phyloP scores from a whole-genome alignment of 2,797 vertebrate species.

The Aphelocoma californica region DNA sequence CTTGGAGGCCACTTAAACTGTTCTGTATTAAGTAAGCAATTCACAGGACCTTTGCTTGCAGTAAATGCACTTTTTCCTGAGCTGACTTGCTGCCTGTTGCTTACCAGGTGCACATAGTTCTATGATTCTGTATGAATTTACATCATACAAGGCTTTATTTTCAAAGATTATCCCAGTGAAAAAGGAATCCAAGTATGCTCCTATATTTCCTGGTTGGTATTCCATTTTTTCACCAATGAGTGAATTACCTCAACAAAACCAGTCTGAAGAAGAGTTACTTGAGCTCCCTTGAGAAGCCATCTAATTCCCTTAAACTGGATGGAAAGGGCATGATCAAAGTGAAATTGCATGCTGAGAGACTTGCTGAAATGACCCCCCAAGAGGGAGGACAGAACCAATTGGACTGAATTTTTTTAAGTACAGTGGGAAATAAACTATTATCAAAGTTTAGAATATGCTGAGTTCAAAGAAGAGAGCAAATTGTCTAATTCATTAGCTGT shows the following conservation, averaged over 20 bases:
- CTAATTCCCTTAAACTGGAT: constrained; percentile 13
- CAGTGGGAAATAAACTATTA: background rate
- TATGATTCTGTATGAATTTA: background rate
- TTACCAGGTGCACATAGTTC: background rate
- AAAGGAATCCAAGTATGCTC: background rate
- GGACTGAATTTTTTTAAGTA: background rate
- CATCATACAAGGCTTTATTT: background rate
- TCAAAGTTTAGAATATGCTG: background rate
- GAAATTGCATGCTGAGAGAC: background rate
- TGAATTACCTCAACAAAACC: constrained; percentile 10
- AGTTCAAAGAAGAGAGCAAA: background rate
- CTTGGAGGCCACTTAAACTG: background rate
- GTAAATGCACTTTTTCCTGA: background rate
- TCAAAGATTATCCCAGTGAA: background rate
- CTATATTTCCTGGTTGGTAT: background rate
- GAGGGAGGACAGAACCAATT: background rate
- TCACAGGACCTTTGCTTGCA: background rate
- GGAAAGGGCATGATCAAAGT: constrained; percentile 14
- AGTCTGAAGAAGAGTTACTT: background rate
- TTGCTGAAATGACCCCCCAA: background rate
- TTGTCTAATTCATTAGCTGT: background rate
- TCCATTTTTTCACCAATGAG: background rate
- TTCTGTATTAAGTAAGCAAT: background rate
- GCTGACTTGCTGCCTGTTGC: background rate
- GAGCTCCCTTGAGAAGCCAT: background rate